Conservation (phyloP, 37 sponge, comb jelly and placozoan genomes). For the Chondrosia reniformis region DNA sequence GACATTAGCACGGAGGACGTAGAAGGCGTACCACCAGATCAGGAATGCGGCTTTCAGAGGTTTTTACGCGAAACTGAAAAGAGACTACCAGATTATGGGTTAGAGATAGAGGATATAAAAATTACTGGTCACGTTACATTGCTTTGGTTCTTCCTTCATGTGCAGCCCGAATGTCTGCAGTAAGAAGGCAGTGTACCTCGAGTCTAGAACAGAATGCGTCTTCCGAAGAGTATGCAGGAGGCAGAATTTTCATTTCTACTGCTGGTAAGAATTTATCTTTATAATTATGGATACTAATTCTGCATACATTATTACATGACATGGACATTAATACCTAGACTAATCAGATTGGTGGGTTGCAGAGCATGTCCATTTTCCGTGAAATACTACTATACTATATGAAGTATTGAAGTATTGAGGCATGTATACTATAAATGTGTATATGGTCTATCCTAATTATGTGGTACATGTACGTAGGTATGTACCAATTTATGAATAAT, state of each 20-base stretch:
- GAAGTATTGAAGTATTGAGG: neutral
- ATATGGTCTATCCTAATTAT: neutral
- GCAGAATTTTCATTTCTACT: neutral
- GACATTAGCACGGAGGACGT: neutral
- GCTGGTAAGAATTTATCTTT: neutral
- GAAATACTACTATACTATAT: neutral
- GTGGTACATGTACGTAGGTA: neutral
- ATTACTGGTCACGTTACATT: neutral
- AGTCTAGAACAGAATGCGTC: neutral
- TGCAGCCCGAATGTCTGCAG: slow-evolving; percentile 6
- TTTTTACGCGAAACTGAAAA: neutral
- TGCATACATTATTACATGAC: neutral
- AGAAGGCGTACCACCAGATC: neutral
- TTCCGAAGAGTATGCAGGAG: slow-evolving; percentile 12
- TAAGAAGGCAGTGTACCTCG: neutral
- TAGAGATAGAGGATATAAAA: neutral
- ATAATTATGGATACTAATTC: neutral
- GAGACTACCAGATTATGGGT: neutral
- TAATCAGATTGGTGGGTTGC: neutral
- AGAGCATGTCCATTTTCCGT: neutral
- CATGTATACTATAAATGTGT: neutral
- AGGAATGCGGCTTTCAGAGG: neutral
- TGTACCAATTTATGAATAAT: no score
- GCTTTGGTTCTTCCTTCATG: neutral
- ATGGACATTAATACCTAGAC: neutral